These are phyloP conservation scores for Halcyon leucocephala DNA, from an alignment of 2,797 vertebrate genomes.

Conservation along the genomic window DNA sequence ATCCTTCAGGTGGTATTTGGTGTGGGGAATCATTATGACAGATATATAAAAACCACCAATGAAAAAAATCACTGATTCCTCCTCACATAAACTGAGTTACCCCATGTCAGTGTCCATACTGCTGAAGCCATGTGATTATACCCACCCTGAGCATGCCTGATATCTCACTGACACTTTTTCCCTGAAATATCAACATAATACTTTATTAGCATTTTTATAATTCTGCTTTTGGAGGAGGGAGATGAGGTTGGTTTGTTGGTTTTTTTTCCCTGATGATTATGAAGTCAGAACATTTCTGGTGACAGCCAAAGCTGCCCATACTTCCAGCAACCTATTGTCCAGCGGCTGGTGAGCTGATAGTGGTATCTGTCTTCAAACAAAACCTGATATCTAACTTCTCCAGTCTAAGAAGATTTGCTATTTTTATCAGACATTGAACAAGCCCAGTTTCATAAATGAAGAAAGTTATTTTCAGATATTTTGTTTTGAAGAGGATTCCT, in stretches of 20 bases:
- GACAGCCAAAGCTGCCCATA: not conserved
- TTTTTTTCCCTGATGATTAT: not conserved
- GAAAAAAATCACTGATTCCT: not conserved
- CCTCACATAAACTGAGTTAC: not conserved
- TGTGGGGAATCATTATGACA: not conserved
- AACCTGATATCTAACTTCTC: not conserved
- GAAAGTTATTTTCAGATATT: not conserved
- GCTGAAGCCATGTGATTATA: not conserved
- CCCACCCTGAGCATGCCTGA: not conserved
- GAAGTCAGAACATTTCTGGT: not conserved
- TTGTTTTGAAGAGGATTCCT: slow-evolving; percentile 17
- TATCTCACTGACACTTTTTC: not conserved
- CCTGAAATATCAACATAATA: not conserved
- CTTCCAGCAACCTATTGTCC: not conserved
- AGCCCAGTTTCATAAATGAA: not conserved
- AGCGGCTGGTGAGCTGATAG: not conserved
- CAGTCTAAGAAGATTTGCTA: not conserved
- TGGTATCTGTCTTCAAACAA: not conserved
- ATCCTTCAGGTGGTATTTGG: not conserved
- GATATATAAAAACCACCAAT: not conserved
- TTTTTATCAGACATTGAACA: slow-evolving; percentile 20
- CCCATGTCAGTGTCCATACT: not conserved
- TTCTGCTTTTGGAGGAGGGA: not conserved
- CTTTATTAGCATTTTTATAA: not conserved
- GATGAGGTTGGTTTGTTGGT: not conserved